Evolutionary conservation across 2,797 vertebrate genomes (phyloP).

Genomic region (Crocidura indochinensis): DNA sequence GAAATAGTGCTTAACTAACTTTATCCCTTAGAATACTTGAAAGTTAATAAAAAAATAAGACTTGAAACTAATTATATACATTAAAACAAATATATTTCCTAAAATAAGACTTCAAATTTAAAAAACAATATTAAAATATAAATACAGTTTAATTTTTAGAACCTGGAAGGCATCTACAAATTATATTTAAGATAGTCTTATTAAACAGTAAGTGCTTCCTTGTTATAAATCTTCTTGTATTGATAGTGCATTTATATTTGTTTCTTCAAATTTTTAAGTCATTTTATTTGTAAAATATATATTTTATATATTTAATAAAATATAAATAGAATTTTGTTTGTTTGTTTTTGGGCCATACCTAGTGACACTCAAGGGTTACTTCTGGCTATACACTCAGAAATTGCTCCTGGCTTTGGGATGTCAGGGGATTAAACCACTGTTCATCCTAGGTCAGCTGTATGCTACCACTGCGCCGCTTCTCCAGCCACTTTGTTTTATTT

Average conservation of each 20-base stretch:
- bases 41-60: background rate
- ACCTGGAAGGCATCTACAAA: conserved; percentile 60
- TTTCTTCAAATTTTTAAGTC: conserved; percentile 14
- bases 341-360: too few species aligned
- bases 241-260: conserved; percentile 57
- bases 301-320: conserved; percentile 38
- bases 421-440: too few species aligned
- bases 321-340: conserved; percentile 53
- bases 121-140: too few species aligned
- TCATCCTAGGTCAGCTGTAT: too few species aligned
- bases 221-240: conserved; percentile 66
- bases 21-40: conserved; percentile 54
- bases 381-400: too few species aligned
- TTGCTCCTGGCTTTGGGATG: too few species aligned
- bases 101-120: too few species aligned
- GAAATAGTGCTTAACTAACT: conserved; percentile 6
- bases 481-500: too few species aligned
- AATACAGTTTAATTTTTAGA: conserved; percentile 75
- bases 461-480: too few species aligned
- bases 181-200: conserved; percentile 75
- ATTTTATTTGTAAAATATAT: too few species aligned
- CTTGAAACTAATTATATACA: background rate
- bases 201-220: conserved; percentile 61
- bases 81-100: background rate
- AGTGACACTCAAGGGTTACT: too few species aligned